Conservation (phyloP, 2,888 invertebrate species). For the Pristionchus entomophagus region DNA sequence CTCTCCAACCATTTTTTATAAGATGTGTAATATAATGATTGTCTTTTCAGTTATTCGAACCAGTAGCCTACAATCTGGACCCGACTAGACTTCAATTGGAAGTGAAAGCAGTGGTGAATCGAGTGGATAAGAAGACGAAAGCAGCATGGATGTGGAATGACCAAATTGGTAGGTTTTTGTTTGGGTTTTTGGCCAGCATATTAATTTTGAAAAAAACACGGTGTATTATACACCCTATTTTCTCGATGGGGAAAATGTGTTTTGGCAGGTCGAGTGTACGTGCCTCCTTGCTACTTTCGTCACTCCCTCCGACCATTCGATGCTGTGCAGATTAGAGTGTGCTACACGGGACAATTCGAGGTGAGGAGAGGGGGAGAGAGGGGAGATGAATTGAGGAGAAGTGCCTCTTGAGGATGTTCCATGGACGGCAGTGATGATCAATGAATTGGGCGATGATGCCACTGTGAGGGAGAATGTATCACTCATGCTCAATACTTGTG, state of each 20-base stretch:
- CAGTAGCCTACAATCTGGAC: conserved; percentile 9
- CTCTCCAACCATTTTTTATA: too few species aligned
- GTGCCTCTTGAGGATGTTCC: conserved; percentile 42
- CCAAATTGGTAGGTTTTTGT: conserved; percentile 57
- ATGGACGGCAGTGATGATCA: conserved; percentile 15
- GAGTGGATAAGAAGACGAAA: conserved; percentile 54
- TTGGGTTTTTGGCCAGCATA: neutral
- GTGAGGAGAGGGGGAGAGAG: neutral
- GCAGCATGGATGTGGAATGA: conserved; percentile 70
- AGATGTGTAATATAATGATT: too few species aligned
- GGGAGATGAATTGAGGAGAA: neutral
- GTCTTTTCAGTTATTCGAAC: conserved; percentile 25
- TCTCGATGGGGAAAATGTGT: neutral
- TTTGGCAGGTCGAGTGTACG: conserved; percentile 56
- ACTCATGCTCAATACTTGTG: conserved; percentile 41
- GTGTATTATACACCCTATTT: neutral
- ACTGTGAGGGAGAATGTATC: neutral
- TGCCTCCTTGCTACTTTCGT: conserved; percentile 50
- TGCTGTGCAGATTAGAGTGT: conserved; percentile 6
- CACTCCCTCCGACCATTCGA: conserved; percentile 49
- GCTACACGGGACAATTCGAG: conserved; percentile 46
- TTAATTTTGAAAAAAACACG: neutral
- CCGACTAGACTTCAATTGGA: conserved; percentile 44
- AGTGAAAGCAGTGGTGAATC: conserved; percentile 61
- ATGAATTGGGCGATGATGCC: conserved; percentile 42